A percentile compares a stretch with the other conserved stretches of the same genome.
phyloP scores from a whole-genome alignment of 2,888 invertebrate genomes.

The Xiphydria camelus region DNA sequence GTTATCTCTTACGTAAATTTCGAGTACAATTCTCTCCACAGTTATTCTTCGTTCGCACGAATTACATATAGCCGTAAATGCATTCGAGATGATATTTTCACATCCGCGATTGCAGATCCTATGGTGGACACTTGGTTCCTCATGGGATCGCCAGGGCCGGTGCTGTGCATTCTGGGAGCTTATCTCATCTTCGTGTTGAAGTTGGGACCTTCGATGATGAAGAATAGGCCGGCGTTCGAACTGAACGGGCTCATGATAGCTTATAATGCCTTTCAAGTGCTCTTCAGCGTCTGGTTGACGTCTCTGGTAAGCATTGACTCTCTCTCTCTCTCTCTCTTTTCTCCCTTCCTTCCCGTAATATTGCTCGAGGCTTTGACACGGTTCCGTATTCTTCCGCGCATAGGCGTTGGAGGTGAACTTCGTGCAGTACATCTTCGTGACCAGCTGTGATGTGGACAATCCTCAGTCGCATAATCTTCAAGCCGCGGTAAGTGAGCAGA shows the following conservation, averaged over 20 bases:
- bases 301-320: conserved; percentile 59
- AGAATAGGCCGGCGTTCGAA: conserved; percentile 72
- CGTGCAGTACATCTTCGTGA: conserved; percentile 20
- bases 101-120: no score
- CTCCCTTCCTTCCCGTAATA: no score
- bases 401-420: conserved; percentile 29
- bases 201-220: conserved; percentile 76
- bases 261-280: conserved; percentile 88
- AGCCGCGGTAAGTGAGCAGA: background rate
- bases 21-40: no score
- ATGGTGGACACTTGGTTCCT: conserved; percentile 76
- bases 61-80: no score
- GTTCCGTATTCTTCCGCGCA: background rate
- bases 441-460: conserved; percentile 12
- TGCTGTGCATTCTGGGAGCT: conserved; percentile 66
- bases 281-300: conserved; percentile 78
- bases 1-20: no score
- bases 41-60: no score
- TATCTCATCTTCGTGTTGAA: conserved; percentile 77
- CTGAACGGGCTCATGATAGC: conserved; percentile 72
- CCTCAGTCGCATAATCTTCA: background rate
- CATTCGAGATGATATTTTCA: no score
- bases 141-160: conserved; percentile 75
- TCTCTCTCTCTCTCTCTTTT: no score
- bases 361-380: no score